Evolutionary conservation across 1,140 invertebrate genomes (phyloP), one percentile per base, ranked within the genome.

Genomic region (Maniola jurtina): DNA sequence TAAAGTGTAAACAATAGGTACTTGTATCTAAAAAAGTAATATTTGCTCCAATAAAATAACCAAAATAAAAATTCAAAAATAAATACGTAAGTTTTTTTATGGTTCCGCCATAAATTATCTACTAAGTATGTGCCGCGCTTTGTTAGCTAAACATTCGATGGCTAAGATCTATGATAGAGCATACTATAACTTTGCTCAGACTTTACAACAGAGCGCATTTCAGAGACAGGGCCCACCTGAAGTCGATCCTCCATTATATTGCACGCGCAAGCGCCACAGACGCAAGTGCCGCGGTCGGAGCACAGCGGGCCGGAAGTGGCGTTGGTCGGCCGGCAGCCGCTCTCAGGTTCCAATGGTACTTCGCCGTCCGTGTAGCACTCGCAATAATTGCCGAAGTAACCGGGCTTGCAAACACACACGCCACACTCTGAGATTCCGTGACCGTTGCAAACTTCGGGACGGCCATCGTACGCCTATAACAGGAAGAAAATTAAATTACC

Each of bases 261-360:
- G 80, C 97, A 97, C 71, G 95, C 93, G 80, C 96, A 98, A 67
- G 94, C 92, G 25, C 96, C 96, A 84, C 96, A 97, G 47, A 94
- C 92, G 78, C 97, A 98, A 34, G 91, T 93, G 42, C 96, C 96
- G 62, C 95, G 91, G 15, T 94, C 95, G 59, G 93, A 95, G 84
- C 96, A 97, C 65, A 96, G 93, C 6, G 94, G 91, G 8, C 93
- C 85, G 15, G 93, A 92, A 36, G 93, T 93, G 1, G 93, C 93
- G 79, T 96, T 96, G 73, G 95, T 94, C 9, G 93, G 93, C 35
- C 96, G 92, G 85, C 98, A 99, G 70, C 91, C 92, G 64, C 92
- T 84, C 61, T 92, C 92, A 61, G 92, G 84, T 68, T 92, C 92
- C 25, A 91, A 86, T 11, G 88, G 88, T 38, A 73, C 80, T 45